These are phyloP conservation scores for Polietes domitor DNA, from an alignment of 2,888 invertebrate genomes.

Conservation along the genomic window DNA sequence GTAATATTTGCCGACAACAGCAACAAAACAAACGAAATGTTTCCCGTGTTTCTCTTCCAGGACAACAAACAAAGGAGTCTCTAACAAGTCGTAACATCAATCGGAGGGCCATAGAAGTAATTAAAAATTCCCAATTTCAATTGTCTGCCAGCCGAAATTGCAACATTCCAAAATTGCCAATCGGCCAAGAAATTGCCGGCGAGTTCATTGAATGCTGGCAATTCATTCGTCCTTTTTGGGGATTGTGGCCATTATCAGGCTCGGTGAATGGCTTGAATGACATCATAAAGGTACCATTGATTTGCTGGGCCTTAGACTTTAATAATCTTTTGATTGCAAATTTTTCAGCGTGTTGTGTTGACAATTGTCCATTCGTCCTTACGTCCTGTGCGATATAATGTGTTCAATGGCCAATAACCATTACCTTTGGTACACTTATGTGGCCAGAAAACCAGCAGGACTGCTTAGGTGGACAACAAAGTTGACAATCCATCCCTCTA, in stretches of 20 bases:
- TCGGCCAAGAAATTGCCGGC: too few species aligned
- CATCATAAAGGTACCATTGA: constrained; percentile 38
- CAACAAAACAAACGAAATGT: background rate
- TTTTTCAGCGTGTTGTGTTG: constrained; percentile 48
- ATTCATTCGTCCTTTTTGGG: background rate
- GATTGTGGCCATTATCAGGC: background rate
- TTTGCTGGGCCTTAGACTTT: constrained; percentile 57
- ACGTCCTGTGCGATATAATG: background rate
- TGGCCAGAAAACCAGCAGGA: constrained; percentile 13
- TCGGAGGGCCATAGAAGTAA: background rate
- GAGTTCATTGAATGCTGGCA: background rate
- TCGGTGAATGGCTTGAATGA: constrained; percentile 26
- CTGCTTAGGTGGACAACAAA: constrained; percentile 29
- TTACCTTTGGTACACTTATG: constrained; percentile 62
- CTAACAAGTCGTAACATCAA: background rate
- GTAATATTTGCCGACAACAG: too few species aligned
- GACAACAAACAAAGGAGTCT: too few species aligned
- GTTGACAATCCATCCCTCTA: constrained; percentile 32
- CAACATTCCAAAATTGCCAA: background rate
- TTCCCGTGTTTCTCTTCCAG: too few species aligned
- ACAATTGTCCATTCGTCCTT: constrained; percentile 12
- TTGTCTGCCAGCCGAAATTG: background rate
- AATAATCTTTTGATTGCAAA: constrained; percentile 64
- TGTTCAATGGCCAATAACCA: constrained; percentile 59
- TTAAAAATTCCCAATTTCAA: constrained; percentile 35